Evolutionary conservation across 2,888 invertebrate genomes (phyloP).

Genomic region (Listrodromus nycthemerus): DNA sequence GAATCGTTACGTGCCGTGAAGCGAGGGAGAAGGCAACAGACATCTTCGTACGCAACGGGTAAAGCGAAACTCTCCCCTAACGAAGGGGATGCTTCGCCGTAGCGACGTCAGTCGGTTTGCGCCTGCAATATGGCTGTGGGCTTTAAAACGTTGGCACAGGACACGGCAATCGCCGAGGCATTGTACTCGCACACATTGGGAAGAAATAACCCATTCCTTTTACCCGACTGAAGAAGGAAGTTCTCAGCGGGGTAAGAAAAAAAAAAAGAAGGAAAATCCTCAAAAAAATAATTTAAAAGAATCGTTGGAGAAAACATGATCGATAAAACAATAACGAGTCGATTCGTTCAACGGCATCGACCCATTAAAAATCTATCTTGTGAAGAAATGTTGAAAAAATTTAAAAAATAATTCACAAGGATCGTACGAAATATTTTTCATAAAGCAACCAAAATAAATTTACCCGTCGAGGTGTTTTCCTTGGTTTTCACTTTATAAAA

Average conservation of each 20-base stretch:
- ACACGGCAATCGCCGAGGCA: slow-evolving; percentile 36
- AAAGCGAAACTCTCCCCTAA: slow-evolving; percentile 21
- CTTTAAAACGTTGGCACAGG: slow-evolving; percentile 40
- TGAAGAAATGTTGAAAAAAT: not conserved
- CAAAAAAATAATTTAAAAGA: not conserved
- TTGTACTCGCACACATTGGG: slow-evolving; percentile 20
- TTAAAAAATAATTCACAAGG: not conserved
- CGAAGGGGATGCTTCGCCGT: slow-evolving; percentile 17
- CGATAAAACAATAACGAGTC: not conserved
- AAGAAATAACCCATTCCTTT: slow-evolving; percentile 28
- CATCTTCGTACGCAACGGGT: not conserved
- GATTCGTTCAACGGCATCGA: no score
- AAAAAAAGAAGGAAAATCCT: not conserved
- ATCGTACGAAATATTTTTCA: no score
- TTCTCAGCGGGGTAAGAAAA: not conserved
- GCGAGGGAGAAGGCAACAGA: slow-evolving; percentile 17
- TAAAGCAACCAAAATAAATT: no score
- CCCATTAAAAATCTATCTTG: no score
- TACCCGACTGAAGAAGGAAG: slow-evolving; percentile 1
- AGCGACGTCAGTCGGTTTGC: slow-evolving; percentile 26
- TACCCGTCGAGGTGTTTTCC: no score
- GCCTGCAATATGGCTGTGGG: slow-evolving; percentile 35
- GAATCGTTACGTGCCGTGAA: slow-evolving; percentile 46
- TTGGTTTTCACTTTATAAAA: no score
- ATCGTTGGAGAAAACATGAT: not conserved